These are phyloP conservation scores for Mayetiola destructor DNA, from an alignment of 2,888 invertebrate genomes.

Conservation along the genomic window DNA sequence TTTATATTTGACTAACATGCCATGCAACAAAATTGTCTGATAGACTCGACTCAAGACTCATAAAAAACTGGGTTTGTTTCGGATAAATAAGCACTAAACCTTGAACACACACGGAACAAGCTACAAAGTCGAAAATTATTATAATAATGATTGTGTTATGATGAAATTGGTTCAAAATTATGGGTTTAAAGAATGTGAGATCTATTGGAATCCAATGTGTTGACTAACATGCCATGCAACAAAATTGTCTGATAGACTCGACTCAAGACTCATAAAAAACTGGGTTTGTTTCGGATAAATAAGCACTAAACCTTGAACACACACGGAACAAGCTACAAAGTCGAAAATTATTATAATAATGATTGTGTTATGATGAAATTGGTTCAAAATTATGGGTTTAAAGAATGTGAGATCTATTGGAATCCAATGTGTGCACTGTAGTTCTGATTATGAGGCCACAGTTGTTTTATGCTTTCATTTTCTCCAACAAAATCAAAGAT, in stretches of 20 bases:
- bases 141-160: constrained; percentile 7
- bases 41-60: too few relatives aligned
- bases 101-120: neutral
- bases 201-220: constrained; percentile 4
- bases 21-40: too few relatives aligned
- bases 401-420: constrained; percentile 11
- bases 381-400: neutral
- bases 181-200: neutral
- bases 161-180: constrained; percentile 8
- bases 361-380: constrained; percentile 8
- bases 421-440: too few relatives aligned
- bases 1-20: neutral
- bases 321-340: neutral
- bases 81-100: too few relatives aligned
- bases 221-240: neutral
- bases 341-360: constrained; percentile 8
- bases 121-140: constrained; percentile 8
- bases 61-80: too few relatives aligned
- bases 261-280: too few relatives aligned
- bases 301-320: too few relatives aligned
- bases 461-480: too few relatives aligned
- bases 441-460: too few relatives aligned
- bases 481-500: too few relatives aligned
- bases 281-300: too few relatives aligned
- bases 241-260: too few relatives aligned